A percentile compares a stretch with the other conserved stretches of the same genome.
phyloP scores from a whole-genome alignment of 37 sponge, comb jelly and placozoan genomes.

The Theonella swinhoei region DNA sequence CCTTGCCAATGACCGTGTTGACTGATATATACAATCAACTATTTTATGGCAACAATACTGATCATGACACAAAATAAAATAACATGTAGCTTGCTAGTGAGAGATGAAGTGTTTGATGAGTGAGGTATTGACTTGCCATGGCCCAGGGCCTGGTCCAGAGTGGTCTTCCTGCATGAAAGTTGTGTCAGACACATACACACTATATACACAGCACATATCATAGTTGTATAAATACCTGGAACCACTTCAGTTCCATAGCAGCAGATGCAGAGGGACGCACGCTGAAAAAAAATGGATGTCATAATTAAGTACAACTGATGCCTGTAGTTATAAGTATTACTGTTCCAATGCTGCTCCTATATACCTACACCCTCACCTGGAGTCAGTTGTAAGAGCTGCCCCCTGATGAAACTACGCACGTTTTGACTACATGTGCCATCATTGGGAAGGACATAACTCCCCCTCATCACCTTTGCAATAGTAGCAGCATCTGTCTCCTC shows the following conservation, averaged over 20 bases:
- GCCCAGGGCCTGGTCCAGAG: background rate
- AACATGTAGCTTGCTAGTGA: too few species aligned
- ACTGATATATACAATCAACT: too few species aligned
- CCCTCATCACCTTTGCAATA: conserved; percentile 9
- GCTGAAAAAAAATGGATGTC: background rate
- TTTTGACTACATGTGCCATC: background rate
- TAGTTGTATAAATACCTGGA: conserved; percentile 37
- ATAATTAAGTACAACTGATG: background rate
- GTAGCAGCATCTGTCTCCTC: conserved; percentile 5
- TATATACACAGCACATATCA: background rate
- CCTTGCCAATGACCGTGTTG: too few species aligned
- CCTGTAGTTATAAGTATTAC: too few species aligned
- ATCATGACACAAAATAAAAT: too few species aligned
- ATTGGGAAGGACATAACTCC: background rate
- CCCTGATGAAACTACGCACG: background rate
- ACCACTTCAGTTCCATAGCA: conserved; percentile 17
- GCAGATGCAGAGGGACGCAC: conserved; percentile 27
- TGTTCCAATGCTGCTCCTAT: too few species aligned
- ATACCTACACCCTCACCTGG: too few species aligned
- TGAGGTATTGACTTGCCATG: background rate
- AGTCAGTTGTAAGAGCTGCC: background rate
- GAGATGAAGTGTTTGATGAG: background rate
- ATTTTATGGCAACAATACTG: too few species aligned
- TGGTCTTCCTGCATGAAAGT: background rate
- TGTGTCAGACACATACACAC: too few species aligned